Base-by-base conservation (phyloP, 2,113 vertebrate genomes). In the Clarias gariepinus region DNA sequence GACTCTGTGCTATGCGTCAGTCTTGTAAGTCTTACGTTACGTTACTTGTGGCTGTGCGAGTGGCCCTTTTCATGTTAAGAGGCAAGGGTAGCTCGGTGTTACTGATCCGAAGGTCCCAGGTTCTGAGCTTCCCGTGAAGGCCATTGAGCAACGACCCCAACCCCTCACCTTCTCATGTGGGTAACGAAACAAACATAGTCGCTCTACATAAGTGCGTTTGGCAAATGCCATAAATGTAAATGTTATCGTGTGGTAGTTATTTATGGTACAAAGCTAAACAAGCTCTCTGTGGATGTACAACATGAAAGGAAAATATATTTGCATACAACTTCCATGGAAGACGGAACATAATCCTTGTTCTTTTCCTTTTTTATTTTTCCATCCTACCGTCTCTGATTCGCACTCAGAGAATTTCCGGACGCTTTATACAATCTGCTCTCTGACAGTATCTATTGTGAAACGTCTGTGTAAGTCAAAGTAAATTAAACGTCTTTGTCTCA, bases 361-460 rank as follows among this genome's bases (percentile, higher is more conserved):
- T 85, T 57, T 68, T 33, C 28, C 55, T 7, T 21, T 18, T 33
- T 3, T 8, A 41, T 15, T 41, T 79, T 69, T 53, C 23, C 78
- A 55, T 73, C 21, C 7, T 47, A 33, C 85, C 85, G 10, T 60
- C 19, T 71, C 11, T 36, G 23, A 6, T 23, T 30, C 5, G 1
- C 7, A n/a, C 21, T 28, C 33, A 4, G 16, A 13, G 7, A 19
- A 61, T 85, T 53, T 30, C 30, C 23, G 69, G 19, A 5, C 30
- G 1, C 33, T 55, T 81, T 61, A 81, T 73, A 7, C 16, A 63
- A 74, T 81, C 66, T 30, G 78, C 79, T 82, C 28, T 60, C 11
- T 82, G 85, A 76, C 69, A 11, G 25, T 12, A n/a, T 82, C 33
- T 55, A 8, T 73, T 61, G 85, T 74, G 63, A 81, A 58, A 81